Percentiles rank a stretch among this genome's conserved stretches.
Conservation (phyloP, 2,113 vertebrate species). For the Acinonyx jubatus region DNA sequence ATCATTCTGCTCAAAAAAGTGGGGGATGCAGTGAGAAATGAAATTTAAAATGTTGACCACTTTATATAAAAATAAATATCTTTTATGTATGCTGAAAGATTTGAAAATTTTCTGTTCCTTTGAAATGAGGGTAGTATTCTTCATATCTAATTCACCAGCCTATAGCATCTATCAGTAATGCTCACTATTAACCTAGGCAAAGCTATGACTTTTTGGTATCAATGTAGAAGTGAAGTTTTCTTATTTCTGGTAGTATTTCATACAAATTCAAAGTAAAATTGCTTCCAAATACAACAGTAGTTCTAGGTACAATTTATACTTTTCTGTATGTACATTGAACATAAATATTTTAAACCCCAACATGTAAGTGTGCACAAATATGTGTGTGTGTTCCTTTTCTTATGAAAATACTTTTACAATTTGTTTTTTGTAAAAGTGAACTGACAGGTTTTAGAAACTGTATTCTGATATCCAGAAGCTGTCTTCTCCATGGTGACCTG, state of each 20-base stretch:
- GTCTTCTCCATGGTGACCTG: slow-evolving; percentile 77
- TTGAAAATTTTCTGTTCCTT: not conserved
- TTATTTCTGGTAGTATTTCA: not conserved
- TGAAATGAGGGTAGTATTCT: not conserved
- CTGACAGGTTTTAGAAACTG: slow-evolving; percentile 64
- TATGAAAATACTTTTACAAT: slow-evolving; percentile 50
- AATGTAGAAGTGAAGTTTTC: not conserved
- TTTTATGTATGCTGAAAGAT: not conserved
- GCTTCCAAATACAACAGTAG: not conserved
- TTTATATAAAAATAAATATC: not conserved
- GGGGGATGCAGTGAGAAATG: not conserved
- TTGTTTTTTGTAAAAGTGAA: slow-evolving; percentile 58
- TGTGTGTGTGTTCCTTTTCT: not conserved
- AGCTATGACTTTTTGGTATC: slow-evolving; percentile 9
- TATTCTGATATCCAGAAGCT: slow-evolving; percentile 42
- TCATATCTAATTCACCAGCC: not conserved
- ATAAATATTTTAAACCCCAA: slow-evolving; percentile 7
- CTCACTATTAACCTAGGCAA: not conserved
- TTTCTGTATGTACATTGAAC: not conserved
- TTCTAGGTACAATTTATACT: not conserved
- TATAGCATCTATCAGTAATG: not conserved
- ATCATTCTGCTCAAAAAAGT: slow-evolving; percentile 27
- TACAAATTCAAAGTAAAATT: not conserved
- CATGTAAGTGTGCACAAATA: not conserved
- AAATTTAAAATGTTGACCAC: not conserved